These are phyloP conservation scores for Puntigrus tetrazona DNA, from an alignment of 2,113 vertebrate species.

Conservation along the genomic window DNA sequence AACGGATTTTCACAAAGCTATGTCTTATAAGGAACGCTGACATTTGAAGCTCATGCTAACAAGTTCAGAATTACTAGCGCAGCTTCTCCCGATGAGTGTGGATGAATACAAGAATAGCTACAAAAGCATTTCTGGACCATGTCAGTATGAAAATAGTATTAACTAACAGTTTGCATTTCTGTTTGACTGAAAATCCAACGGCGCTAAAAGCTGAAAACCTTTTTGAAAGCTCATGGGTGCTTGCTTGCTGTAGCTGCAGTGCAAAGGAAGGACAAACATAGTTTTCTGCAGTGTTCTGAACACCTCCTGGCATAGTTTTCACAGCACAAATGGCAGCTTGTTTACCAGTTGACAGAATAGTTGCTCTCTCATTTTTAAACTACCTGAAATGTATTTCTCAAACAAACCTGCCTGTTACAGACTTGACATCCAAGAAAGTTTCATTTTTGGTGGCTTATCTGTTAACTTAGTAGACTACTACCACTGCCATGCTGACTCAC, in stretches of 20 bases:
- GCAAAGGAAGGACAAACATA: background rate
- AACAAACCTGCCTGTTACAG: background rate
- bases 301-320: conserved; percentile 23
- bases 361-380: background rate
- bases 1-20: background rate
- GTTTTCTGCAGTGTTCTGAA: conserved; percentile 10
- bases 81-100: background rate
- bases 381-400: conserved; percentile 9
- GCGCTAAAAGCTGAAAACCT: background rate
- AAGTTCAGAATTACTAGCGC: too few species aligned
- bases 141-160: background rate
- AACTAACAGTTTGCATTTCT: too few species aligned
- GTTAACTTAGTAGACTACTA: background rate
- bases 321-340: conserved; percentile 14
- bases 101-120: background rate
- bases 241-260: background rate
- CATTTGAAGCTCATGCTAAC: background rate
- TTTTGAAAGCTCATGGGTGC: conserved; percentile 7
- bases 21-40: background rate
- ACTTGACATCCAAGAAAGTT: conserved; percentile 1
- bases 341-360: conserved; percentile 22
- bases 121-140: background rate
- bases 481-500: background rate
- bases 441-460: background rate
- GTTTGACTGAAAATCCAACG: background rate